Evolutionary conservation across 2,797 vertebrate species (phyloP).

Genomic region (Loris lydekkerianus): DNA sequence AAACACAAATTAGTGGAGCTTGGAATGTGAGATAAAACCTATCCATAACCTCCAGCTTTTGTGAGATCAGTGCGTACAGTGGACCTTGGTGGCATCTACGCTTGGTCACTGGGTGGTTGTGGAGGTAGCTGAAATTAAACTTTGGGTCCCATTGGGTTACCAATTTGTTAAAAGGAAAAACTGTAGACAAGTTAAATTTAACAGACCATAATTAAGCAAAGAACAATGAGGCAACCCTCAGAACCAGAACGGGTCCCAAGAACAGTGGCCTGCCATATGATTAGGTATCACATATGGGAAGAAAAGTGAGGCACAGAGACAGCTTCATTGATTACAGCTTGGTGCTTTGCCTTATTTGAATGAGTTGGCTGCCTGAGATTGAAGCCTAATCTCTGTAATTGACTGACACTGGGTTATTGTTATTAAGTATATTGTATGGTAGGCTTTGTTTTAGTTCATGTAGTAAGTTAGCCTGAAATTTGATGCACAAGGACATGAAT

Average conservation of each 20-base stretch:
- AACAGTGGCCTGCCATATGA: not conserved
- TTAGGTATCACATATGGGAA: not conserved
- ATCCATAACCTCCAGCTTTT: not conserved
- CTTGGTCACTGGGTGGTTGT: not conserved
- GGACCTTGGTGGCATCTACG: too few species aligned
- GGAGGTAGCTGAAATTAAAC: not conserved
- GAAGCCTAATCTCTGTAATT: not conserved
- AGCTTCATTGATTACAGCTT: not conserved
- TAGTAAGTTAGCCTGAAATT: not conserved
- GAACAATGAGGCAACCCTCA: not conserved
- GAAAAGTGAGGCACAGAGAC: not conserved
- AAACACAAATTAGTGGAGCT: not conserved
- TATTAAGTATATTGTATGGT: not conserved
- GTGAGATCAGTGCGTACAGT: not conserved
- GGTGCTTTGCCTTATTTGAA: not conserved
- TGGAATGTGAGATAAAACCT: not conserved
- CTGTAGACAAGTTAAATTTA: not conserved
- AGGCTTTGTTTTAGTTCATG: not conserved
- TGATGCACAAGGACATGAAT: not conserved
- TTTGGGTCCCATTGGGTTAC: not conserved
- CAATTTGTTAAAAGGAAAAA: not conserved
- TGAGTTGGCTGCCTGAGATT: not conserved
- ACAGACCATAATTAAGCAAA: not conserved
- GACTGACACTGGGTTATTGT: not conserved
- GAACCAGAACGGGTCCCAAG: not conserved